A percentile compares a stretch with the other conserved stretches of the same genome.
These are phyloP conservation scores for Progne subis DNA, from an alignment of 2,113 vertebrate species.

Conservation along the genomic window DNA sequence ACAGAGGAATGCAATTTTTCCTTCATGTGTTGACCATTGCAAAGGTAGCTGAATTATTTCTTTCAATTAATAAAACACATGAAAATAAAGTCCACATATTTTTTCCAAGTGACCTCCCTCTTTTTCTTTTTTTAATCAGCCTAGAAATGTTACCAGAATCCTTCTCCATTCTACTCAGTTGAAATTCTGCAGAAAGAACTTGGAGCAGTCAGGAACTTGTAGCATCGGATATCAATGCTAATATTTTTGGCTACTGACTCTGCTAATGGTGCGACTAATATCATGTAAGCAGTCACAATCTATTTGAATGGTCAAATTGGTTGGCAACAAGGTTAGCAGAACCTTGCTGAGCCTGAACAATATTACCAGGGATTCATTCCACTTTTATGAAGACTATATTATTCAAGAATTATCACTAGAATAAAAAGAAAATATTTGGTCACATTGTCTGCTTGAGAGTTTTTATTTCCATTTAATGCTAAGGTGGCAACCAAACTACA, in stretches of 20 bases:
- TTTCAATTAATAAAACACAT: not conserved
- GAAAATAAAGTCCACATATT: not conserved
- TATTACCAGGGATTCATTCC: not conserved
- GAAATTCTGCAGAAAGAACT: not conserved
- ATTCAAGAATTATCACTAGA: not conserved
- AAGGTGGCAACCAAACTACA: not conserved
- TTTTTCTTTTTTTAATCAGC: not conserved
- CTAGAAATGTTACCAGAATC: not conserved
- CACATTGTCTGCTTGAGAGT: not conserved
- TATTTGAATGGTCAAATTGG: not conserved
- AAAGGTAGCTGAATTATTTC: not conserved
- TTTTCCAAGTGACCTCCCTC: not conserved
- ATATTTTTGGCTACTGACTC: not conserved
- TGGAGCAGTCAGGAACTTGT: not conserved
- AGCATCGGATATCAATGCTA: not conserved
- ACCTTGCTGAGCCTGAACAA: not conserved
- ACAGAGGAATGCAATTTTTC: not conserved
- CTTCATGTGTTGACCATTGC: not conserved
- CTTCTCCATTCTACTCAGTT: not conserved
- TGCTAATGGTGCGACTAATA: not conserved
- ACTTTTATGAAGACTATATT: not conserved
- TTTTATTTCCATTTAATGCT: not conserved
- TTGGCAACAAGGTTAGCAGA: not conserved
- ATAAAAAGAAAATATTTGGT: not conserved
- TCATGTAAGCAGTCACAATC: too few relatives aligned